Conservation (phyloP, 2,888 invertebrate genomes). For the Leptopterna dolabrata region DNA sequence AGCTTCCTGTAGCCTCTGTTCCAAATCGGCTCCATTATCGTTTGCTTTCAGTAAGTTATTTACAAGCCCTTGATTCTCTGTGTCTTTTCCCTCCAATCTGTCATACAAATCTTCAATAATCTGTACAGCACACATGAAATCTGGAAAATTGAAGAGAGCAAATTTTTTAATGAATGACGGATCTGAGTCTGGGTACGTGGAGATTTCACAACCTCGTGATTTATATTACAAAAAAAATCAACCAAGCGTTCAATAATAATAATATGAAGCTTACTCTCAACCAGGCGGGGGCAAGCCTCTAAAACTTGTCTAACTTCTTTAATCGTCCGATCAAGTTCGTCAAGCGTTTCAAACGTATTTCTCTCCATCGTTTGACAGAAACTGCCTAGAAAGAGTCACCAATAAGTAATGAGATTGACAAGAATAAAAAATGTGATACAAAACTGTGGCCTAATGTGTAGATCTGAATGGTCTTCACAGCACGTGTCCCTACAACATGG, state of each 20-base stretch:
- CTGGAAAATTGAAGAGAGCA: constrained; percentile 1
- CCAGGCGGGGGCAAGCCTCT: background rate
- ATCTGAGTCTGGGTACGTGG: no score
- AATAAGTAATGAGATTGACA: no score
- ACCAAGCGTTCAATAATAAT: no score
- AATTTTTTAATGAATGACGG: background rate
- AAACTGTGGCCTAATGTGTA: no score
- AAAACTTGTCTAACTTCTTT: background rate
- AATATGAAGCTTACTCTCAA: constrained; percentile 2
- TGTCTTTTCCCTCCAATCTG: background rate
- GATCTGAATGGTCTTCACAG: no score
- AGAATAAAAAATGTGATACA: no score
- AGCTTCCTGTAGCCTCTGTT: background rate
- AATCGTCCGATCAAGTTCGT: constrained; percentile 19
- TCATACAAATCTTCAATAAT: background rate
- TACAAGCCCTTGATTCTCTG: background rate
- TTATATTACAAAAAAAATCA: no score
- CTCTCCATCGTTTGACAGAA: constrained; percentile 32
- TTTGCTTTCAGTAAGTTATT: background rate
- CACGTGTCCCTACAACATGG: no score
- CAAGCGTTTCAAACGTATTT: background rate
- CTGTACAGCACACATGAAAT: background rate
- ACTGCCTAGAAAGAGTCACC: no score
- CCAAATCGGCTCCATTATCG: background rate
- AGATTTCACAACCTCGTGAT: no score